These are phyloP conservation scores for Oopsacas minuta DNA, from an alignment of 37 sponge, comb jelly and placozoan species.

Conservation along the genomic window DNA sequence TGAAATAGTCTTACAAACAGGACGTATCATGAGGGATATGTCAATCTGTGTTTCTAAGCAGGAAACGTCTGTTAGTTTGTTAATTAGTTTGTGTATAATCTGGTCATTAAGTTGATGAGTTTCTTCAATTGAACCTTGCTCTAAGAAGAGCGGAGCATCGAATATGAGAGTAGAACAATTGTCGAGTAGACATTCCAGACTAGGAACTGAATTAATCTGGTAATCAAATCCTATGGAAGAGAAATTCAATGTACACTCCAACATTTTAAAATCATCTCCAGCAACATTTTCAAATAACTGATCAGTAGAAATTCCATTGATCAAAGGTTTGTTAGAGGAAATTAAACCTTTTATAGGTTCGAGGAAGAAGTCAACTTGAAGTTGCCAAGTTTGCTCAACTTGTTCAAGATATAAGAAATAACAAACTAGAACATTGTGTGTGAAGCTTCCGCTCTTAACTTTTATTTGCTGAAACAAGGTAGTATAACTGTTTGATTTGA, in stretches of 20 bases:
- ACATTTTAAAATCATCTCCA: neutral
- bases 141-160: neutral
- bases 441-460: neutral
- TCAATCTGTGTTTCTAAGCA: neutral
- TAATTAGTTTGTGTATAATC: neutral
- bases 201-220: neutral
- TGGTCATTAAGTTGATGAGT: neutral
- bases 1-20: neutral
- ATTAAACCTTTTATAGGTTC: neutral
- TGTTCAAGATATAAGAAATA: neutral
- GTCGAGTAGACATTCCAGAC: neutral
- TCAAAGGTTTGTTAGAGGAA: neutral
- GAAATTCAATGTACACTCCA: constrained; percentile 3
- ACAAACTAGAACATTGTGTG: neutral
- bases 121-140: neutral
- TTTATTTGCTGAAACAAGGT: neutral
- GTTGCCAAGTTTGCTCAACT: neutral
- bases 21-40: neutral
- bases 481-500: neutral
- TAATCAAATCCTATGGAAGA: neutral
- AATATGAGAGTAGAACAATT: constrained; percentile 12
- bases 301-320: neutral
- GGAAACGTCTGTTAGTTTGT: neutral
- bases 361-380: neutral
- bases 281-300: neutral